These are phyloP conservation scores for Pachyuromys duprasi DNA, from an alignment of 2,797 vertebrate genomes.

Conservation along the genomic window DNA sequence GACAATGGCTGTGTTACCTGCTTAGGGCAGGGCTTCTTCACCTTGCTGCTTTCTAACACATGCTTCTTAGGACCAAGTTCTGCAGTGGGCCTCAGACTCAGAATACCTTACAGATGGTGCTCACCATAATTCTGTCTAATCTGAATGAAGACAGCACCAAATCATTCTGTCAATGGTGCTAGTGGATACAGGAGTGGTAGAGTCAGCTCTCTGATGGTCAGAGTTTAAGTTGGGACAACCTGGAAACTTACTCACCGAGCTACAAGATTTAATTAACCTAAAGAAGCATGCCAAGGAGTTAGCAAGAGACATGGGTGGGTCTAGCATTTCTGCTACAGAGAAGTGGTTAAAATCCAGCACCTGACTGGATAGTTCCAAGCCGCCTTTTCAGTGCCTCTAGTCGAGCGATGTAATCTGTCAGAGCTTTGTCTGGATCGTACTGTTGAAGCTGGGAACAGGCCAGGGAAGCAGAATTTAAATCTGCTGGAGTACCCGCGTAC, in stretches of 20 bases:
- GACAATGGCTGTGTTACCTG: background rate
- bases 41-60: background rate
- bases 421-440: constrained; percentile 96
- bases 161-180: background rate
- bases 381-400: constrained; percentile 96
- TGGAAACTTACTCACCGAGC: background rate
- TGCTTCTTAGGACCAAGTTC: background rate
- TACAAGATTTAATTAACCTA: background rate
- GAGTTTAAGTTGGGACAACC: background rate
- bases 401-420: constrained; percentile 96
- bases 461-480: constrained; percentile 88
- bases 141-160: background rate
- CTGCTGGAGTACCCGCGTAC: constrained; percentile 87
- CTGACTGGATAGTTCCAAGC: constrained; percentile 95
- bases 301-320: background rate
- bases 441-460: constrained; percentile 95
- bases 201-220: background rate
- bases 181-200: background rate
- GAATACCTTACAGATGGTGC: background rate
- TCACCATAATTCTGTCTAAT: background rate
- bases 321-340: background rate
- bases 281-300: background rate
- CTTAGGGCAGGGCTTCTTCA: too few relatives aligned
- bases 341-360: constrained; percentile 81
- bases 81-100: background rate